Evolutionary conservation across 2,888 invertebrate species (phyloP), one percentile per base, ranked within the genome.

Genomic region (Oscheius sp.): DNA sequence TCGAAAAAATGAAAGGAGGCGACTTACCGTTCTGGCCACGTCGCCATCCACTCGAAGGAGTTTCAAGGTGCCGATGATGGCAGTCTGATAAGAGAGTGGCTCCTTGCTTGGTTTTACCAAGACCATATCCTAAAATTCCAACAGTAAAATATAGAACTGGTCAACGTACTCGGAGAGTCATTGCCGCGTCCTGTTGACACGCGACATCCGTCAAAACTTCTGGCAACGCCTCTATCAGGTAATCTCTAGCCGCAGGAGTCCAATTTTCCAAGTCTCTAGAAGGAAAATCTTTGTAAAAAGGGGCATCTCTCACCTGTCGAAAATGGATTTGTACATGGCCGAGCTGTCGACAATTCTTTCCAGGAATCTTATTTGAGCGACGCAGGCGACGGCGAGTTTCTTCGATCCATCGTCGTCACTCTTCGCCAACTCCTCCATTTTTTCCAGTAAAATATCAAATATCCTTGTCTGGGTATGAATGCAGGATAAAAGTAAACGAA

Each of bases 231-330:
- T 66, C 66, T 7, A 72, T 72, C 7, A 72, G 43, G 13, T 29
- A 29, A 27, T 72, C 72, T 53, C 72, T 49, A 16, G 66, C 52
- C 0, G 21, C 9, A 6, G 66, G 66, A 25, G 43, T 29, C 72
- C 72, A 72, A 6, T 52, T 27, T n/a, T 72, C 72, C 18, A 72
- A 55, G 5, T 72, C 46, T 27, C 72, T 72, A 29, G 12, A 70
- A 55, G 21, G 25, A 23, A 2, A 25, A 41, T 13, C 25, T 27
- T 9, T 35, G 23, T 9, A 35, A 35, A 35, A 35, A 35, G 35
- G 35, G 35, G 35, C 3, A 35, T 35, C 35, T 9, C 35, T 0
- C 59, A 66, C 66, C 66, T 53, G 25, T 72, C 72, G 29, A 72
- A 72, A 18, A 72, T 72, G 5, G 53, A 45, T n/a, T 64, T 41